These are phyloP conservation scores for Dione juno DNA, from an alignment of 2,888 invertebrate genomes.

Conservation along the genomic window DNA sequence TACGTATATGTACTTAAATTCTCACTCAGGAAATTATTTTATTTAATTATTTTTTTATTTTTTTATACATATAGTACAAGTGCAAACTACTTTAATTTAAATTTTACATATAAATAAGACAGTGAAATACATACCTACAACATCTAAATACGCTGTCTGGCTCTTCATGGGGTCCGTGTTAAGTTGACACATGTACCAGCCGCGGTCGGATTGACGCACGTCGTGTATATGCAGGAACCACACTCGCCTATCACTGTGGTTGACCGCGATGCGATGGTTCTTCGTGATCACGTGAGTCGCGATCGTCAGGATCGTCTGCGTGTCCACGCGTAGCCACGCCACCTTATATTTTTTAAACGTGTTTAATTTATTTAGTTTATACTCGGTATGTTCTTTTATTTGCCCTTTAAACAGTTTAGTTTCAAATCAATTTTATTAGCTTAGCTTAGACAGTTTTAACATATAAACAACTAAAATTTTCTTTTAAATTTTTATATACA, in stretches of 20 bases:
- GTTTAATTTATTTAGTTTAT: neutral
- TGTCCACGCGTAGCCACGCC: constrained; percentile 95
- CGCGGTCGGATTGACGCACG: constrained; percentile 91
- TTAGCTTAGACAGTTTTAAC: too few relatives aligned
- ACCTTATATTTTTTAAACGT: constrained; percentile 82
- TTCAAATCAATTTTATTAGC: too few relatives aligned
- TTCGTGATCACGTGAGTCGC: constrained; percentile 95
- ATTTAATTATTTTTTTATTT: too few relatives aligned
- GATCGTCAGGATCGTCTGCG: constrained; percentile 95
- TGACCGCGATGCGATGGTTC: constrained; percentile 93
- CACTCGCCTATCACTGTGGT: constrained; percentile 92
- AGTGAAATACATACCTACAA: constrained; percentile 87
- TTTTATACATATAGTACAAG: too few relatives aligned
- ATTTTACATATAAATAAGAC: neutral
- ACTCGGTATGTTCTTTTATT: too few relatives aligned
- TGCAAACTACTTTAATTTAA: too few relatives aligned
- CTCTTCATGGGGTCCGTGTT: constrained; percentile 97
- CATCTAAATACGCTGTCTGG: constrained; percentile 93
- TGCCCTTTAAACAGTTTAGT: too few relatives aligned
- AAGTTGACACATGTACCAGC: constrained; percentile 97
- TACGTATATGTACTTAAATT: too few relatives aligned
- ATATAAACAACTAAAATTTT: neutral
- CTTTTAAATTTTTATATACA: too few relatives aligned
- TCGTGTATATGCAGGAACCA: constrained; percentile 95
- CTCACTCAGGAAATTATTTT: too few relatives aligned